Percentiles rank a stretch among this genome's conserved stretches.
Conservation (phyloP, 2,797 vertebrate genomes). For the Coccyzus lansbergi region DNA sequence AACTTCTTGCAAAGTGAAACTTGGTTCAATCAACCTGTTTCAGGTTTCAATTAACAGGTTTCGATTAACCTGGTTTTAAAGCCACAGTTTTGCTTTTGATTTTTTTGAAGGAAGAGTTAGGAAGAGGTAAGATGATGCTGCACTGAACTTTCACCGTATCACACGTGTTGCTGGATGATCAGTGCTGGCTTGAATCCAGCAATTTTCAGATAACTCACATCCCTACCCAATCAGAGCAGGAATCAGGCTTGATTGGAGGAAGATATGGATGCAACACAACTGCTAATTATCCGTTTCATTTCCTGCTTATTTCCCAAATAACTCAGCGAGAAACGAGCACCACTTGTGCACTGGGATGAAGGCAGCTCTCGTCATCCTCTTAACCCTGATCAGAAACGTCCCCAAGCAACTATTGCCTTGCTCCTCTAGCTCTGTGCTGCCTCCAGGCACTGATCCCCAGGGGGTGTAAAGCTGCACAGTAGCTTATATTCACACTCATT, state of each 20-base stretch:
- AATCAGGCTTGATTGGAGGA: neutral
- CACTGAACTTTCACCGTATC: neutral
- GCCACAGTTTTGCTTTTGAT: neutral
- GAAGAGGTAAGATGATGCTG: neutral
- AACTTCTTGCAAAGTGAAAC: neutral
- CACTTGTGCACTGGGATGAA: accelerated
- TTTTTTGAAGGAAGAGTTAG: neutral
- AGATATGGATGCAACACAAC: accelerated
- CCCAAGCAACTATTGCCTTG: too few species aligned
- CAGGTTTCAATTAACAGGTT: too few species aligned
- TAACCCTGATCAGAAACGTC: too few species aligned
- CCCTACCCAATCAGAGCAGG: neutral
- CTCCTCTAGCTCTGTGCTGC: too few species aligned
- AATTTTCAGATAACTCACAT: neutral
- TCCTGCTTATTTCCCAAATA: neutral
- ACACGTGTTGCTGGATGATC: neutral
- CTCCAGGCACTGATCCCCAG: too few species aligned
- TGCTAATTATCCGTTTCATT: neutral
- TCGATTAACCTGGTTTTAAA: neutral
- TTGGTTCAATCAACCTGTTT: neutral
- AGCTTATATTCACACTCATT: too few species aligned
- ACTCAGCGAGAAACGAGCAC: accelerated
- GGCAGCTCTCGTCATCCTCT: neutral
- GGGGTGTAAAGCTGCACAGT: too few species aligned
- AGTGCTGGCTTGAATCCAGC: neutral